Percentiles rank a stretch among this genome's conserved stretches.
Evolutionary conservation across 2,113 vertebrate species (phyloP).

Genomic region (Atractosteus spatula): DNA sequence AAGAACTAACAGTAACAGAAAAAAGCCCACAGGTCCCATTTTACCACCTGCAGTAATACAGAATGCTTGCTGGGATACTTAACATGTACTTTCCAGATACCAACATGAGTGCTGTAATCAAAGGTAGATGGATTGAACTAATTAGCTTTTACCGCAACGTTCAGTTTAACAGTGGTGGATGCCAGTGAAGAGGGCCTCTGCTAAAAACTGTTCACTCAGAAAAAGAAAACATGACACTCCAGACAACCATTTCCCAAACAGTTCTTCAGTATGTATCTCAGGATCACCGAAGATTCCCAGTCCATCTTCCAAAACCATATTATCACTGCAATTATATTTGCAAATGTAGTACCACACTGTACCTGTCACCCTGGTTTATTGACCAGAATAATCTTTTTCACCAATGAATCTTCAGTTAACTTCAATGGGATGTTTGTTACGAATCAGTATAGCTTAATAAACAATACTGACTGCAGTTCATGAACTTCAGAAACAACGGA

Average conservation of each 20-base stretch:
- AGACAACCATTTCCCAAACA: background rate
- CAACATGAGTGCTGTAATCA: slow-evolving; percentile 12
- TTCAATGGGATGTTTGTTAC: too few relatives aligned
- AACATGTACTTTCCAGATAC: background rate
- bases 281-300: background rate
- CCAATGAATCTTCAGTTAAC: too few relatives aligned
- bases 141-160: slow-evolving; percentile 35
- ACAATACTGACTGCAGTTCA: too few relatives aligned
- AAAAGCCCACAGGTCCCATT: too few relatives aligned
- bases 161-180: slow-evolving; percentile 5
- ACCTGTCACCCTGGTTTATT: background rate
- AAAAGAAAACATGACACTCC: slow-evolving; percentile 1
- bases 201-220: background rate
- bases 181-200: slow-evolving; percentile 7
- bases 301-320: too few relatives aligned
- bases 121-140: slow-evolving; percentile 30
- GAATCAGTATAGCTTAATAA: too few relatives aligned
- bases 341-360: background rate
- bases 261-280: too few relatives aligned
- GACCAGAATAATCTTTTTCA: too few relatives aligned
- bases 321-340: too few relatives aligned
- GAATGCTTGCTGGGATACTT: background rate
- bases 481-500: too few relatives aligned
- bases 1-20: too few relatives aligned
- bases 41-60: background rate